A percentile compares a stretch with the other conserved stretches of the same genome.
These are phyloP conservation scores for Xanthorhoe spadicearia DNA, from an alignment of 2,888 invertebrate genomes.

Conservation along the genomic window DNA sequence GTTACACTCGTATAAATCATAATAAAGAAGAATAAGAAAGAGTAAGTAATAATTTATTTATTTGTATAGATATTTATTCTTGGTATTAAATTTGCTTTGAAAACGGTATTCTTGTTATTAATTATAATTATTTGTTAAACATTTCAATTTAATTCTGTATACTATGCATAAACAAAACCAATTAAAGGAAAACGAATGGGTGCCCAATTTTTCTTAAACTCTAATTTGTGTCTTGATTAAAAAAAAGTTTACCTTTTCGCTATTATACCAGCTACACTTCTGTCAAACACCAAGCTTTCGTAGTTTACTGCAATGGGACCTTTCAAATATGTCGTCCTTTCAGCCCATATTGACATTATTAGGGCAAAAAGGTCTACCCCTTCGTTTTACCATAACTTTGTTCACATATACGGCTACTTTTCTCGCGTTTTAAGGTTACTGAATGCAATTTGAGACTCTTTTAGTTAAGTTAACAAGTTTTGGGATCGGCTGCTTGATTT, in stretches of 20 bases:
- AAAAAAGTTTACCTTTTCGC: no score
- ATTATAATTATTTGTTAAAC: no score
- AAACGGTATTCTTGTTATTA: background rate
- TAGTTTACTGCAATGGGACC: conserved; percentile 47
- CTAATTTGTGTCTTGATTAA: no score
- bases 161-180: no score
- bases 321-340: conserved; percentile 53
- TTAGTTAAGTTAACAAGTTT: no score
- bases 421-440: conserved; percentile 18
- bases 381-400: conserved; percentile 43
- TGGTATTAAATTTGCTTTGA: background rate
- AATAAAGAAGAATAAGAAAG: background rate
- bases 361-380: conserved; percentile 50
- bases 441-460: conserved; percentile 13
- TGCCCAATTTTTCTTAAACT: no score
- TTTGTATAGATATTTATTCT: background rate
- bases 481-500: no score
- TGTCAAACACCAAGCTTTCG: background rate
- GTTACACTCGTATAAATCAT: conserved; percentile 3
- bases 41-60: background rate
- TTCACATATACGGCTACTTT: conserved; percentile 36
- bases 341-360: conserved; percentile 53
- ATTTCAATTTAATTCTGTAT: no score
- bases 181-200: no score
- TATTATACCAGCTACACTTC: no score